These are phyloP conservation scores for Eulemur albifrons DNA, from an alignment of 2,797 vertebrate species.

Conservation along the genomic window DNA sequence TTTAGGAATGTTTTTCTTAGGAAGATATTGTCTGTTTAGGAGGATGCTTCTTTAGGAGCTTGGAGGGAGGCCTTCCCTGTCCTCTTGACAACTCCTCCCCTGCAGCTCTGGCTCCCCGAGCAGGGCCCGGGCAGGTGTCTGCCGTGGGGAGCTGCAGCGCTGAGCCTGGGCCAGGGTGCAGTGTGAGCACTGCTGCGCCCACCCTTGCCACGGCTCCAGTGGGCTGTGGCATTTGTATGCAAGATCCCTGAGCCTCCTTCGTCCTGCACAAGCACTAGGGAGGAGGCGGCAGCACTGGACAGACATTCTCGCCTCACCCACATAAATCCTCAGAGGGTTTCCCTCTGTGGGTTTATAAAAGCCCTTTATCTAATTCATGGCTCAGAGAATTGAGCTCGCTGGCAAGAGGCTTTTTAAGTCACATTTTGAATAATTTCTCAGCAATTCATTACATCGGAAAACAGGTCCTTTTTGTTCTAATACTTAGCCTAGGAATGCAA, in stretches of 20 bases:
- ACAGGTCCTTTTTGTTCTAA: slow-evolving; percentile 71
- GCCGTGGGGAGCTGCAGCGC: background rate
- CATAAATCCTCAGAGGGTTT: slow-evolving; percentile 69
- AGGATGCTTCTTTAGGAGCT: background rate
- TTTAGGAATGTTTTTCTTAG: background rate
- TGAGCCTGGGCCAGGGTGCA: background rate
- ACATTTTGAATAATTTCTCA: slow-evolving; percentile 73
- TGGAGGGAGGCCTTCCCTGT: background rate
- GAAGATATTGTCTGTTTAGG: background rate
- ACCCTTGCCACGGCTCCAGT: background rate
- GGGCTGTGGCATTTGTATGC: background rate
- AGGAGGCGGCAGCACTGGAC: background rate
- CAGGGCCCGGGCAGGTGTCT: background rate
- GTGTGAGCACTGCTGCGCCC: background rate
- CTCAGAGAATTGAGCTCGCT: slow-evolving; percentile 53
- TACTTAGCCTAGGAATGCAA: slow-evolving; percentile 46
- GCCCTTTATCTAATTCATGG: slow-evolving; percentile 66
- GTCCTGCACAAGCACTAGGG: background rate
- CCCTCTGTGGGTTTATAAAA: slow-evolving; percentile 67
- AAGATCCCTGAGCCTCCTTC: background rate
- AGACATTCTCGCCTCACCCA: slow-evolving; percentile 68
- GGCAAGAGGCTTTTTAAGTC: slow-evolving; percentile 65
- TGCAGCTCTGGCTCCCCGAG: background rate
- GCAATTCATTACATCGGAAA: slow-evolving; percentile 64
- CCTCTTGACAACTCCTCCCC: background rate